These are phyloP conservation scores for Phoenoteleia sp. DNA, from an alignment of 2,888 invertebrate species.

Conservation along the genomic window DNA sequence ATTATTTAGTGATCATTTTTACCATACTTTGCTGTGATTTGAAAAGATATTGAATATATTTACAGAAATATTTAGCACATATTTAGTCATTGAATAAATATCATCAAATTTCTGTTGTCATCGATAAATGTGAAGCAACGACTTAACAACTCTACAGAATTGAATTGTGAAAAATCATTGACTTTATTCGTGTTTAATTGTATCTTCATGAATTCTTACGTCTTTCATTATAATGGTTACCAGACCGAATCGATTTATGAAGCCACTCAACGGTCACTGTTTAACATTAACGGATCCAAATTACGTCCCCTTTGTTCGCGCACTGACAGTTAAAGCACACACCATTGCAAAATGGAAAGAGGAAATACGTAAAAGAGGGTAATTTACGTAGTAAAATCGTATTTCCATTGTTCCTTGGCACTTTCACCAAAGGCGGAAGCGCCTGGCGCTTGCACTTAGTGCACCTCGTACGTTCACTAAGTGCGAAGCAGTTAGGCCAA, in stretches of 20 bases:
- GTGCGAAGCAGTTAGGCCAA: constrained; percentile 67
- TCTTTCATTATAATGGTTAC: constrained; percentile 1
- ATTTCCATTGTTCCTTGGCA: constrained; percentile 67
- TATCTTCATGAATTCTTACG: background rate
- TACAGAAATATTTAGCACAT: no score
- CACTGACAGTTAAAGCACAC: constrained; percentile 49
- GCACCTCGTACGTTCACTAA: constrained; percentile 58
- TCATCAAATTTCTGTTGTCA: no score
- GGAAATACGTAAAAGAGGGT: constrained; percentile 71
- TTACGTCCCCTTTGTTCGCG: constrained; percentile 44
- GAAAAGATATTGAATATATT: no score
- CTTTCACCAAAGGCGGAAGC: constrained; percentile 65
- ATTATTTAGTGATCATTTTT: no score
- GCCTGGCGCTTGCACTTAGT: constrained; percentile 66
- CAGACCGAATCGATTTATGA: constrained; percentile 9
- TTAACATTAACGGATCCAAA: constrained; percentile 36
- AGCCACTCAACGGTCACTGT: constrained; percentile 36
- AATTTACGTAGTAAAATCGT: constrained; percentile 69
- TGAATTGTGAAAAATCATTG: background rate
- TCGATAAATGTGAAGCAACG: no score
- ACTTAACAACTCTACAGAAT: no score
- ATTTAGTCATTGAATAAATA: no score
- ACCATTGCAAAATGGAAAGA: constrained; percentile 53
- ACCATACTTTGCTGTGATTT: no score
- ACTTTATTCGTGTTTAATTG: background rate